Evolutionary conservation across 2,888 invertebrate species (phyloP).

Genomic region (Calameuta filiformis): DNA sequence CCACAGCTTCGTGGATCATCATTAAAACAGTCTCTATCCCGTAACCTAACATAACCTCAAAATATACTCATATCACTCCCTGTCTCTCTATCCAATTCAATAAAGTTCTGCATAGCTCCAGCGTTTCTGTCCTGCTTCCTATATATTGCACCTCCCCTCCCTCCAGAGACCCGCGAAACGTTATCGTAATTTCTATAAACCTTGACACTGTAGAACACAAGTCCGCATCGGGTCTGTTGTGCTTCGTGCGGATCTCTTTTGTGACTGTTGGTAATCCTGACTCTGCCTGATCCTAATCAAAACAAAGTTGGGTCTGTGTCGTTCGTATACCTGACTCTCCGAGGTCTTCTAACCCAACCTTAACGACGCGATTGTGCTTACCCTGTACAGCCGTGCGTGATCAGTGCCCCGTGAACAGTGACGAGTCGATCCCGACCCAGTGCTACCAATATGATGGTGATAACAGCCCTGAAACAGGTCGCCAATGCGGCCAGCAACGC

Average conservation of each 20-base stretch:
- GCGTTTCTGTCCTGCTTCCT: background rate
- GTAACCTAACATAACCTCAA: background rate
- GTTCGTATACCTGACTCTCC: background rate
- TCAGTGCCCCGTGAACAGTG: background rate
- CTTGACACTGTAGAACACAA: background rate
- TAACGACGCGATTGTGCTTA: conserved; percentile 1
- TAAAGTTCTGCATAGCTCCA: background rate
- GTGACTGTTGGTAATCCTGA: background rate
- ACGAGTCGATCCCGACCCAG: background rate
- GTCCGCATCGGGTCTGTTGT: background rate
- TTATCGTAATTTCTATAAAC: background rate
- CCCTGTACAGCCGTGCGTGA: background rate
- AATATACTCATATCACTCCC: background rate
- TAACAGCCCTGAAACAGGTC: conserved; percentile 60
- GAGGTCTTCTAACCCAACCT: background rate
- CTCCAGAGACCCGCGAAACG: background rate
- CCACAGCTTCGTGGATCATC: background rate
- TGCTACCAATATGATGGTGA: conserved; percentile 50
- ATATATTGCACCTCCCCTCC: background rate
- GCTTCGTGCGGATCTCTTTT: background rate
- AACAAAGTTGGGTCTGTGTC: background rate
- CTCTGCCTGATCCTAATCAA: background rate
- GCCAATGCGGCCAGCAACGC: conserved; percentile 59
- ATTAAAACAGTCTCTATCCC: background rate
- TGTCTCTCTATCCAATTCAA: background rate